Conservation (phyloP, 2,797 vertebrate genomes). For the Eutrigla gurnardus region DNA sequence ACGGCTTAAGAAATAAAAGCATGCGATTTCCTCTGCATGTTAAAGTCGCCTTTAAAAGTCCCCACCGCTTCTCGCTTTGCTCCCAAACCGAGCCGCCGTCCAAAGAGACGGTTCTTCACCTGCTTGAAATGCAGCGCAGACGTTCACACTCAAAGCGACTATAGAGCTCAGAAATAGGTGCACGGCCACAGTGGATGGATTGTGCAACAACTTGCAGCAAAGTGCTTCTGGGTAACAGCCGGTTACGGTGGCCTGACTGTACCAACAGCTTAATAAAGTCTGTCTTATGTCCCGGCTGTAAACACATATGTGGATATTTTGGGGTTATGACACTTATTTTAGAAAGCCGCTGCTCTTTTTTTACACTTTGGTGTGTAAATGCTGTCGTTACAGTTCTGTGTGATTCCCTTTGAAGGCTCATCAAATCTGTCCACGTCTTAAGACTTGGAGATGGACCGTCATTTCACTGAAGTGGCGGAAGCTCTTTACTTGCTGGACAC, state of each 20-base stretch:
- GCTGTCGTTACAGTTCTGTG: not conserved
- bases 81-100: constrained; percentile 29
- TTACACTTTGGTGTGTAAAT: constrained; percentile 13
- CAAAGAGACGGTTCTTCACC: not conserved
- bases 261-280: constrained; percentile 58
- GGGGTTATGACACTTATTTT: constrained; percentile 34
- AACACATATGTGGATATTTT: constrained; percentile 6
- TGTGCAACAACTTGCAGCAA: constrained; percentile 51
- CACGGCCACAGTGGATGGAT: constrained; percentile 49
- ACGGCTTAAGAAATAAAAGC: constrained; percentile 47
- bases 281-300: constrained; percentile 51
- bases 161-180: constrained; percentile 34
- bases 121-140: constrained; percentile 19
- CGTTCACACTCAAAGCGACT: constrained; percentile 11
- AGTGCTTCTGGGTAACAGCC: constrained; percentile 51
- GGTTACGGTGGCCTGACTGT: constrained; percentile 44
- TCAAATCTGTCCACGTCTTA: constrained; percentile 7
- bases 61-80: constrained; percentile 22
- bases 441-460: constrained; percentile 17
- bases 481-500: not conserved
- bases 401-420: constrained; percentile 12
- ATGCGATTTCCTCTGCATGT: constrained; percentile 30
- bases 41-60: constrained; percentile 28
- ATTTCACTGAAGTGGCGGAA: not conserved
- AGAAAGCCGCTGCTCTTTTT: constrained; percentile 47